Evolutionary conservation across 2,797 vertebrate species (phyloP).

Genomic region (Microtus californicus): DNA sequence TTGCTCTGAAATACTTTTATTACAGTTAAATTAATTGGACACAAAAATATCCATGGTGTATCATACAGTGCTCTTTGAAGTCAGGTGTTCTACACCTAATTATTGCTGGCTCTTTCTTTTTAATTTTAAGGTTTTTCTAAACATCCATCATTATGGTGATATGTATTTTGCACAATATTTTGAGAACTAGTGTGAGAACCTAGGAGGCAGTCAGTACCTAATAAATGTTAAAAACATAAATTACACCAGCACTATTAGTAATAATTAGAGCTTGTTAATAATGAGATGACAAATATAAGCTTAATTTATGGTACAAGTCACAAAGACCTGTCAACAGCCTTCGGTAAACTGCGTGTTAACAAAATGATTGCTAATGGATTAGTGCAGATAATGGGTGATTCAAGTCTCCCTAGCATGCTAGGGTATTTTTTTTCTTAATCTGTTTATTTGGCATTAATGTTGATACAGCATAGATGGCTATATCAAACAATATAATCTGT

Average conservation of each 20-base stretch:
- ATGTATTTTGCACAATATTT: background rate
- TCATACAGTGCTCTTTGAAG: background rate
- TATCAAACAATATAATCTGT: background rate
- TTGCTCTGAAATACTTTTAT: background rate
- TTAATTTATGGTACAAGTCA: background rate
- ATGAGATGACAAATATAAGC: background rate
- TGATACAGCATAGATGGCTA: background rate
- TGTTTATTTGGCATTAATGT: background rate
- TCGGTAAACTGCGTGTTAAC: background rate
- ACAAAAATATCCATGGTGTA: background rate
- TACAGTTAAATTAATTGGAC: background rate
- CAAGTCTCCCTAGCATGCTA: background rate
- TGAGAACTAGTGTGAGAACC: background rate
- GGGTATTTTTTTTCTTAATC: background rate
- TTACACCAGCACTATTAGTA: background rate
- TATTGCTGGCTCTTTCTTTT: background rate
- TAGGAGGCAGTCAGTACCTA: background rate
- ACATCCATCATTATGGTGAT: background rate
- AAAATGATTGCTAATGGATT: background rate
- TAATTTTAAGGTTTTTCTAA: background rate
- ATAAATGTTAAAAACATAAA: background rate
- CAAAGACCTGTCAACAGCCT: background rate
- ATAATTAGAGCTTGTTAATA: slow-evolving; percentile 10
- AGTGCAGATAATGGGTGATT: background rate
- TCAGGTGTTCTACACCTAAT: too few relatives aligned